A percentile compares a stretch with the other conserved stretches of the same genome.
Conservation (phyloP, 2,113 vertebrate species). For the Indicator maculatus region DNA sequence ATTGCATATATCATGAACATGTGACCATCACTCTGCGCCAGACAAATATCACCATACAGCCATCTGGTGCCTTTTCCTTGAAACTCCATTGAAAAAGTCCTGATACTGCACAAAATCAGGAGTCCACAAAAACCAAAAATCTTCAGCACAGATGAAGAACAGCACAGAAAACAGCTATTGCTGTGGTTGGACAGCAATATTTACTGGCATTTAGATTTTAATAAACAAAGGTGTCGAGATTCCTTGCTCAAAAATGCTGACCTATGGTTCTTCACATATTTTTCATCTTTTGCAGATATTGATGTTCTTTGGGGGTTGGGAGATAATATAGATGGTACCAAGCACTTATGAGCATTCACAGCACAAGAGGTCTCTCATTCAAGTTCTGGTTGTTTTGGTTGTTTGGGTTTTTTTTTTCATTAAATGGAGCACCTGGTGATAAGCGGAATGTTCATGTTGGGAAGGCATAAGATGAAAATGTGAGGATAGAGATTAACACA, state of each 20-base stretch:
- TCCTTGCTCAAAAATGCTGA: neutral
- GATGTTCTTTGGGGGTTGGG: neutral
- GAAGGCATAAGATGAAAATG: neutral
- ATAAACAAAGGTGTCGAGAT: neutral
- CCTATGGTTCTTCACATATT: neutral
- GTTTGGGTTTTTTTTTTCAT: neutral
- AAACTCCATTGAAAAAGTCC: constrained; percentile 51
- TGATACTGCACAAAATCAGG: neutral
- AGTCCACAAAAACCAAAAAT: neutral
- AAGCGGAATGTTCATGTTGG: accelerated
- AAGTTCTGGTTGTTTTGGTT: neutral
- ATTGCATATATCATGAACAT: neutral
- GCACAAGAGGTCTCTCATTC: neutral
- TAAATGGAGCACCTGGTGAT: neutral
- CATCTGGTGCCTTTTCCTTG: constrained; percentile 74
- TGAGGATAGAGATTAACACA: neutral
- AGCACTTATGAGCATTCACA: neutral
- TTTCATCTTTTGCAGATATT: neutral
- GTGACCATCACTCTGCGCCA: neutral
- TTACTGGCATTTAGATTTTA: neutral
- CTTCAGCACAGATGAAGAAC: neutral
- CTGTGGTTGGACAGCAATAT: neutral
- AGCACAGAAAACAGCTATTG: neutral
- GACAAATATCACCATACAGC: constrained; percentile 57
- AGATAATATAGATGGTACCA: neutral